Evolutionary conservation across 2,888 invertebrate species (phyloP).

Genomic region (Mesochorus sp.): DNA sequence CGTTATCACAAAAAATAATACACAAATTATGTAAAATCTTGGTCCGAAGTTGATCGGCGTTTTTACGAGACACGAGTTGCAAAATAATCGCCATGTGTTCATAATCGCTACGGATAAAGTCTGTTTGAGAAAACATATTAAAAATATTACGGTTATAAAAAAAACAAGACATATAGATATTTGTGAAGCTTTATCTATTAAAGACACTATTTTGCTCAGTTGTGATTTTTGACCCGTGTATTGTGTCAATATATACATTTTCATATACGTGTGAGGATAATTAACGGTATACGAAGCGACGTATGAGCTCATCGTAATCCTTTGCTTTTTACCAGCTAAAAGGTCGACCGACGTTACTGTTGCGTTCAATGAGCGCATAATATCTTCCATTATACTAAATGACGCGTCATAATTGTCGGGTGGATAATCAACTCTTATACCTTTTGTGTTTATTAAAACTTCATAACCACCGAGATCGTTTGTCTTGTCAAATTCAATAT

Average conservation of each 20-base stretch:
- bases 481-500: not conserved
- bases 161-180: not conserved
- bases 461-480: not conserved
- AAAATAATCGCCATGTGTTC: not conserved
- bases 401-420: not conserved
- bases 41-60: not conserved
- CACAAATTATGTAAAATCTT: not conserved
- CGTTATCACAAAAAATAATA: too few species aligned
- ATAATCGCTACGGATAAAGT: not conserved
- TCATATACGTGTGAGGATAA: not conserved
- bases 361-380: not conserved
- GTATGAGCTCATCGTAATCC: too few species aligned
- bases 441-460: not conserved
- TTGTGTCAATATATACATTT: not conserved
- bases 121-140: not conserved
- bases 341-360: too few species aligned
- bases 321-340: too few species aligned
- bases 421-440: not conserved
- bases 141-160: not conserved
- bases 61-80: not conserved
- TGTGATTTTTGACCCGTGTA: not conserved
- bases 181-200: not conserved
- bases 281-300: not conserved
- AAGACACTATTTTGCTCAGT: too few species aligned
- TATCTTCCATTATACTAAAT: not conserved